Conservation (phyloP, 2,888 invertebrate species). For the Monoplex corrugatus region DNA sequence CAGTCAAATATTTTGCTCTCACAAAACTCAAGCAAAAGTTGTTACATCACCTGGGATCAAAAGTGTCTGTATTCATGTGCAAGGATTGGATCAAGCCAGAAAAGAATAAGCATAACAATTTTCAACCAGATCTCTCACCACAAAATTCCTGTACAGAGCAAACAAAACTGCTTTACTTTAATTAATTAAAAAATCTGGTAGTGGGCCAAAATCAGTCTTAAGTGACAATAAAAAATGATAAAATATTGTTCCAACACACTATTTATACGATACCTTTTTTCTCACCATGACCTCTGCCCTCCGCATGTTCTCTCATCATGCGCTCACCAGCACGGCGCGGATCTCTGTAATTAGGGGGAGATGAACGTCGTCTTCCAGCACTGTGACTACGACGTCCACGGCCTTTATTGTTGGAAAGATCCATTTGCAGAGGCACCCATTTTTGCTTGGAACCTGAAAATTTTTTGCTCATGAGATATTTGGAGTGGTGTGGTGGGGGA, state of each 20-base stretch:
- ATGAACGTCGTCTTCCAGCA: conserved; percentile 67
- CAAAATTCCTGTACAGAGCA: too few species aligned
- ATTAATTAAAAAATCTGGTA: too few species aligned
- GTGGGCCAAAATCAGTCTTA: too few species aligned
- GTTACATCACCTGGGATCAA: conserved; percentile 29
- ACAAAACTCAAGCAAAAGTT: conserved; percentile 23
- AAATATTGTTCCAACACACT: too few species aligned
- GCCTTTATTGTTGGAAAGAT: conserved; percentile 85
- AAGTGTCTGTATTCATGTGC: too few species aligned
- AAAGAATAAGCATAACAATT: conserved; percentile 36
- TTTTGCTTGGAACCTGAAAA: conserved; percentile 85
- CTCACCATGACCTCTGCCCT: conserved; percentile 45
- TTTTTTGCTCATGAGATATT: too few species aligned
- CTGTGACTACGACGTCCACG: conserved; percentile 70
- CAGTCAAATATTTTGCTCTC: conserved; percentile 40
- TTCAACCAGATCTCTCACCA: too few species aligned
- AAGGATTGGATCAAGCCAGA: not conserved
- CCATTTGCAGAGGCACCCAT: conserved; percentile 95
- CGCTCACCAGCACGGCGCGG: conserved; percentile 55
- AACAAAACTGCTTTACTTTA: too few species aligned
- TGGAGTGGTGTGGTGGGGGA: too few species aligned
- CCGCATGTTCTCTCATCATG: not conserved
- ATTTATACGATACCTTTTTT: too few species aligned
- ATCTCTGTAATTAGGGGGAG: conserved; percentile 56
- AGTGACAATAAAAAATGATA: too few species aligned